These are phyloP conservation scores for Patiria miniata DNA, from an alignment of 35 echinoderm and acorn worm species.

Conservation along the genomic window DNA sequence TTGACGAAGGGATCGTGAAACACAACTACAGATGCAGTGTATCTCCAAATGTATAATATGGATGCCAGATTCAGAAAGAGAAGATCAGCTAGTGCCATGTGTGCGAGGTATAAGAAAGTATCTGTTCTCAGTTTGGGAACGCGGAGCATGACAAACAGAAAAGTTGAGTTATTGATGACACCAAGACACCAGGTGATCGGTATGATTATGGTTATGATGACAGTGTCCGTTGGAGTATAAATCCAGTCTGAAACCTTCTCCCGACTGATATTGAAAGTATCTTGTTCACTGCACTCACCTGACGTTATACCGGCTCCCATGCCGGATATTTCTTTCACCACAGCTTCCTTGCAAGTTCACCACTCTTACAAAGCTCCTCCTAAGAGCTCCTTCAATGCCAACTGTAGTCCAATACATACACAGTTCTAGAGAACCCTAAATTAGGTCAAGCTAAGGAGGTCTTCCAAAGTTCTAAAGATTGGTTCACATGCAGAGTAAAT, in stretches of 20 bases:
- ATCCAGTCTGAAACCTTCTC: constrained; percentile 2
- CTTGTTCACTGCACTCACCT: background rate
- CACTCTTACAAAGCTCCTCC: too few species aligned
- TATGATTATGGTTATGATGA: constrained; percentile 13
- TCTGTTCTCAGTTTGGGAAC: background rate
- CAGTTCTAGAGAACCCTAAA: too few species aligned
- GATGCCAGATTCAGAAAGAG: background rate
- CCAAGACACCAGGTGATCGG: background rate
- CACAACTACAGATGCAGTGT: background rate
- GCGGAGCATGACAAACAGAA: background rate
- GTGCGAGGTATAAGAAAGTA: background rate
- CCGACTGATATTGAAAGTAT: background rate
- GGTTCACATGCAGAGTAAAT: too few species aligned
- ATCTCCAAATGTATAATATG: background rate
- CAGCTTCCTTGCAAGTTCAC: too few species aligned
- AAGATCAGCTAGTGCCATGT: constrained; percentile 10
- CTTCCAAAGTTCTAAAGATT: too few species aligned
- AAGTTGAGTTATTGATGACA: background rate
- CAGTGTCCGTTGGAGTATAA: background rate
- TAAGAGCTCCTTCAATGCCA: too few species aligned
- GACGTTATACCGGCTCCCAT: background rate
- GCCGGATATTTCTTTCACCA: too few species aligned
- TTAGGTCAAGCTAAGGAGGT: too few species aligned
- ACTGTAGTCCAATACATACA: too few species aligned
- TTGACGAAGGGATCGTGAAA: background rate